Conservation (phyloP, 2,888 invertebrate genomes). For the Volucella bombylans region DNA sequence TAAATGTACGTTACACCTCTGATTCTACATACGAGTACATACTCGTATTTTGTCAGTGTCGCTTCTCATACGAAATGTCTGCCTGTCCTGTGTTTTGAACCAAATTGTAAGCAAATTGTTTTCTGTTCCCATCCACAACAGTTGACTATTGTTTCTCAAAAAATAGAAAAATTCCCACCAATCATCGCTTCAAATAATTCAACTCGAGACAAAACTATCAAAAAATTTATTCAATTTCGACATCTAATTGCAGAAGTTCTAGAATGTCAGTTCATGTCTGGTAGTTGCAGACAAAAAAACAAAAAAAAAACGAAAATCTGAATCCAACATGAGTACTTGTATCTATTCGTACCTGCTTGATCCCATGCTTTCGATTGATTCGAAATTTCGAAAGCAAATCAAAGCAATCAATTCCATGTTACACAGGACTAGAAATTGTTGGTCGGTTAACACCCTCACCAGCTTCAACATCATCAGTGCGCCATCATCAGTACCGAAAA, state of each 20-base stretch:
- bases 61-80: too few species aligned
- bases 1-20: too few species aligned
- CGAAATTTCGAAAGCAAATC: conserved; percentile 34
- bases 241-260: conserved; percentile 27
- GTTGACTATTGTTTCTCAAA: too few species aligned
- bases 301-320: neutral
- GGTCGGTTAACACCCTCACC: conserved; percentile 46
- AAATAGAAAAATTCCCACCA: too few species aligned
- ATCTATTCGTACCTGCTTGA: conserved; percentile 2
- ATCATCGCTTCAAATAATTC: neutral
- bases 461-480: conserved; percentile 25
- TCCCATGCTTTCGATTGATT: too few species aligned
- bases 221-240: conserved; percentile 26
- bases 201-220: neutral
- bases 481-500: conserved; percentile 3
- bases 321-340: conserved; percentile 12
- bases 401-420: conserved; percentile 54
- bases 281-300: neutral
- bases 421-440: conserved; percentile 26
- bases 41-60: too few species aligned
- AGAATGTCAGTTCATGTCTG: conserved; percentile 2
- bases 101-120: too few species aligned
- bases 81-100: too few species aligned
- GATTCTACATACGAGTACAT: too few species aligned
- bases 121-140: too few species aligned